Conservation (phyloP, 2,888 invertebrate genomes). For the Tetragnatha montana region DNA sequence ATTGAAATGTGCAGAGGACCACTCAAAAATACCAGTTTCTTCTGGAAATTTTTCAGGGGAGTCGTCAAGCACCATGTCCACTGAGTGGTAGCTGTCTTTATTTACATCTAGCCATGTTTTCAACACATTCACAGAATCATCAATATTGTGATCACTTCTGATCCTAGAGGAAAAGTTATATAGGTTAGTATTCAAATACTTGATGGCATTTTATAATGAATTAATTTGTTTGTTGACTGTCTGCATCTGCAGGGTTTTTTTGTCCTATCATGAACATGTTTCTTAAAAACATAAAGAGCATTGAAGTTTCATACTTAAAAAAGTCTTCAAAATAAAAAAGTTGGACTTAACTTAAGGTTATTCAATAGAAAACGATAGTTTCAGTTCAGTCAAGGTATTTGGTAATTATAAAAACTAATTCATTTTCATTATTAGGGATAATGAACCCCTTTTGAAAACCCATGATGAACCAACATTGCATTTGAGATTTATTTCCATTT, state of each 20-base stretch:
- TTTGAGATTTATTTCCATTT: too few relatives aligned
- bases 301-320: not conserved
- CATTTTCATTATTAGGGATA: too few relatives aligned
- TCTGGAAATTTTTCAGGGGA: constrained; percentile 78
- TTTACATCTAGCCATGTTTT: constrained; percentile 83
- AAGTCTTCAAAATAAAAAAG: not conserved
- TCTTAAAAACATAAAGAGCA: too few relatives aligned
- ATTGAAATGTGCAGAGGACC: constrained; percentile 85
- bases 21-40: constrained; percentile 81
- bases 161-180: constrained; percentile 81
- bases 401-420: too few relatives aligned
- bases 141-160: constrained; percentile 89
- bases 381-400: too few relatives aligned
- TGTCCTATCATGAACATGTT: not conserved
- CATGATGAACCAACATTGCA: too few relatives aligned
- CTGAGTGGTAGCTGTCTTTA: constrained; percentile 83
- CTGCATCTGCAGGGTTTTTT: not conserved
- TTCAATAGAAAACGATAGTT: too few relatives aligned
- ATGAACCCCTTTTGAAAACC: too few relatives aligned
- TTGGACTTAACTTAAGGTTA: not conserved
- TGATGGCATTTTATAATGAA: not conserved
- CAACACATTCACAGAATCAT: constrained; percentile 85
- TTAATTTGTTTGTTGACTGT: not conserved
- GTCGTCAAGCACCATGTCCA: constrained; percentile 80
- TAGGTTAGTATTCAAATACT: not conserved